Conservation (phyloP, 2,797 vertebrate genomes). For the Sebastes hopkinsi region DNA sequence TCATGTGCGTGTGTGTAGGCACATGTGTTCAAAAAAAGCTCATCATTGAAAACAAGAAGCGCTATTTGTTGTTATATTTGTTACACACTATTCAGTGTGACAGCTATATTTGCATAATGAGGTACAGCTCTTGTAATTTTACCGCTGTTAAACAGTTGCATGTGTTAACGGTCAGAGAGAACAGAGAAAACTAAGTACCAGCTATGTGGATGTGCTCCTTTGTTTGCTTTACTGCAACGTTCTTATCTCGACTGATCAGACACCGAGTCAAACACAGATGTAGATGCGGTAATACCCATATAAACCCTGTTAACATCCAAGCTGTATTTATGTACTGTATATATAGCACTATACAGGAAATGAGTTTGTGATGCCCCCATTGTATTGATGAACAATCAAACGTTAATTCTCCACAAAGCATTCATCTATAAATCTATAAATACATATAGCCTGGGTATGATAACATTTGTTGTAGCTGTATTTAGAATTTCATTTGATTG, state of each 20-base stretch:
- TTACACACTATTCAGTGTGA: not conserved
- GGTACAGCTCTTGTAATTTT: not conserved
- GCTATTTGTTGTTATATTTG: not conserved
- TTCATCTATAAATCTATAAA: not conserved
- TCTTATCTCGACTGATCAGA: not conserved
- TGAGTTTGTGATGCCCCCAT: not conserved
- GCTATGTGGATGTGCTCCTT: not conserved
- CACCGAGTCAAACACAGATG: not conserved
- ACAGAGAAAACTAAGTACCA: not conserved
- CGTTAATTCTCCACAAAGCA: not conserved
- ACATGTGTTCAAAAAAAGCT: not conserved
- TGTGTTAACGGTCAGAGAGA: conserved; percentile 9
- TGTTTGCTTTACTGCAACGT: conserved; percentile 9
- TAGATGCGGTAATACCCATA: not conserved
- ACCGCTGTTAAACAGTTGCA: conserved; percentile 7
- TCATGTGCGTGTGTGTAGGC: not conserved
- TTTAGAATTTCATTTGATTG: not conserved
- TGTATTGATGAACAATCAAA: not conserved
- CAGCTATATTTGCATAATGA: conserved; percentile 37
- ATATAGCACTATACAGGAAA: not conserved
- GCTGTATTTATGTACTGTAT: not conserved
- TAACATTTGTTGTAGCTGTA: not conserved
- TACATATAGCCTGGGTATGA: not conserved
- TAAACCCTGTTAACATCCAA: not conserved
- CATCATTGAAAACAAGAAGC: conserved; percentile 6